Percentiles rank a stretch among this genome's conserved stretches.
phyloP scores from a whole-genome alignment of 2,797 vertebrate genomes.

The Rhincodon typus region DNA sequence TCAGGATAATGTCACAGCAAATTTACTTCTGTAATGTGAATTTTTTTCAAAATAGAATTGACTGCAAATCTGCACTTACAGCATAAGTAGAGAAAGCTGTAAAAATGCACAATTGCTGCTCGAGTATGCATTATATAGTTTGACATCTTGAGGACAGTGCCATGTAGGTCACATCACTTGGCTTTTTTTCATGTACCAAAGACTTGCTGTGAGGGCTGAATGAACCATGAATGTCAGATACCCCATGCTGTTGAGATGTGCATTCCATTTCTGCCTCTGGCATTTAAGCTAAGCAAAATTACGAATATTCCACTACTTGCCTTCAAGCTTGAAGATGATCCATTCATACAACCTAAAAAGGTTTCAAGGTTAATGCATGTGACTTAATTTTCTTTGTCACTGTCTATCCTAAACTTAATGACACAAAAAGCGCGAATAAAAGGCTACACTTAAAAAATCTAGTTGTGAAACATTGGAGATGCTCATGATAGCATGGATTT shows the following conservation, averaged over 20 bases:
- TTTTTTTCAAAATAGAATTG: not conserved
- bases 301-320: constrained; percentile 60
- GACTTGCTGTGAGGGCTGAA: constrained; percentile 56
- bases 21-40: not conserved
- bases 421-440: not conserved
- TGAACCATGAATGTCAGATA: constrained; percentile 61
- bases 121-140: constrained; percentile 52
- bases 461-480: not conserved
- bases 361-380: constrained; percentile 28
- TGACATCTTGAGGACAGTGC: constrained; percentile 56
- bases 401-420: not conserved
- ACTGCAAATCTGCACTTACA: not conserved
- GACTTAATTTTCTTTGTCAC: constrained; percentile 6
- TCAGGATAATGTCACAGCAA: not conserved
- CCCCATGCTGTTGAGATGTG: constrained; percentile 45
- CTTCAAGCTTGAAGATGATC: constrained; percentile 53
- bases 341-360: not conserved
- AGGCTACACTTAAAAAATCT: not conserved
- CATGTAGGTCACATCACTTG: constrained; percentile 52
- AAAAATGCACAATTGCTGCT: constrained; percentile 53
- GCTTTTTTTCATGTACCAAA: constrained; percentile 58
- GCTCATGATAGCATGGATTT: not conserved
- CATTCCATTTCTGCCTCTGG: constrained; percentile 50
- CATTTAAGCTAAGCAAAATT: constrained; percentile 63
- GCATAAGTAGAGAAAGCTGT: not conserved